Evolutionary conservation across 1,140 invertebrate species (phyloP), one percentile per base, ranked within the genome.

Genomic region (Caenorhabditis inopinata): DNA sequence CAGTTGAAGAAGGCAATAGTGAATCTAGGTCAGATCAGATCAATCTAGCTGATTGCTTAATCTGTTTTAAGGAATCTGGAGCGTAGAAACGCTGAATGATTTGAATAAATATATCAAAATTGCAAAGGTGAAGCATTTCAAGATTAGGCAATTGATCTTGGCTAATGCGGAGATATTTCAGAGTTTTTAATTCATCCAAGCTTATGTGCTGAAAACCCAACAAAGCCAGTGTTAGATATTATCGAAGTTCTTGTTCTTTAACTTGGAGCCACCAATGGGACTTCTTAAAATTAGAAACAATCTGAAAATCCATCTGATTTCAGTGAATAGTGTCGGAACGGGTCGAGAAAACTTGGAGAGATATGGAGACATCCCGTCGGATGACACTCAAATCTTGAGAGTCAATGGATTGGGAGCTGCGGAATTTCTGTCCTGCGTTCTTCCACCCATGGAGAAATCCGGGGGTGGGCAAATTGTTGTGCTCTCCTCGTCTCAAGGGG

Each of bases 301-400:
- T 18, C 6, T 32, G 1, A 49, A 2, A 11, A 74, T 38, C n/a
- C 27, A 35, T 73, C 9, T 12, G n/a, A 21, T 82, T 83, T 76
- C 68, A 86, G 85, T 87, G n/a, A 88, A 87, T 73, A 83, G 80
- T 51, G 86, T 87, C 14, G 86, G 86, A 6, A 85, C 88, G n/a
- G 86, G 86, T 11, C 77, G 86, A 11, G 83, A 88, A 49, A 78
- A 87, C 47, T 45, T 87, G 6, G 86, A 87, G 48, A 58, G 86
- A 12, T 87, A 82, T 77, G 86, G 86, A 11, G 86, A 87, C 25
- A 82, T 79, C 23, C 85, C 86, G 42, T 81, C 83, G 32, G 85
- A 84, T 14, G 86, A 87, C 53, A 48, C 74, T 9, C 84, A 85
- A 53, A 82, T 87, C 25, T 47, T 87, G 18, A 85, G 83, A 78